These are phyloP conservation scores for Lamprotornis superbus DNA, from an alignment of 2,113 vertebrate genomes.

Conservation along the genomic window DNA sequence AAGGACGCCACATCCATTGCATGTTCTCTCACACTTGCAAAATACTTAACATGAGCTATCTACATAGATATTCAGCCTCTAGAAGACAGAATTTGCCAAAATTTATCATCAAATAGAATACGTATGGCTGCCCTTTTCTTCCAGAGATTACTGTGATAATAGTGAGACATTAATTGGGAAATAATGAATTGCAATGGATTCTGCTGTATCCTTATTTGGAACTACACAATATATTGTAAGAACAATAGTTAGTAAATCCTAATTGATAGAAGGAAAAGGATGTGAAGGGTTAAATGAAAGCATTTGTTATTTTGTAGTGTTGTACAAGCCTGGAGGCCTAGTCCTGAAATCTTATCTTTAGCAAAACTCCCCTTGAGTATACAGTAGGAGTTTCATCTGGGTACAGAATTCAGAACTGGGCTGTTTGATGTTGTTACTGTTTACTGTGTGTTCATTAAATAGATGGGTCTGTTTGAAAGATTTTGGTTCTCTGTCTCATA, in stretches of 20 bases:
- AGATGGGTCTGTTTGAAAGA: conserved; percentile 23
- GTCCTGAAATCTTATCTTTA: conserved; percentile 62
- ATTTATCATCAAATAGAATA: not conserved
- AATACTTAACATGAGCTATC: not conserved
- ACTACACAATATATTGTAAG: not conserved
- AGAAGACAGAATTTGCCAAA: conserved; percentile 24
- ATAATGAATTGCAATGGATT: conserved; percentile 16
- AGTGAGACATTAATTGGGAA: not conserved
- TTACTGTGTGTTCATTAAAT: conserved; percentile 24
- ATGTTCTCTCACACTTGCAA: conserved; percentile 13
- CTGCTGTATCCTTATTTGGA: not conserved
- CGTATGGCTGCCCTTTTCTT: not conserved
- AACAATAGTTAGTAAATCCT: not conserved
- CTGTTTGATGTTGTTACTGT: conserved; percentile 36
- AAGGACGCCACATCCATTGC: conserved; percentile 54
- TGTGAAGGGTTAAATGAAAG: conserved; percentile 22
- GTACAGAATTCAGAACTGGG: conserved; percentile 61
- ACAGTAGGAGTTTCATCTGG: conserved; percentile 48
- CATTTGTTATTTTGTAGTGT: conserved; percentile 1
- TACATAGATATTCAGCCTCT: not conserved
- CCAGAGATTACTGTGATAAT: not conserved
- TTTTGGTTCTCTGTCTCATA: conserved; percentile 16
- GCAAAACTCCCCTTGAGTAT: conserved; percentile 35
- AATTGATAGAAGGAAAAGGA: conserved; percentile 33
- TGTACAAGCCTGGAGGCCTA: conserved; percentile 26